Evolutionary conservation across 1,140 invertebrate species (phyloP).

Genomic region (Chelonus insularis): DNA sequence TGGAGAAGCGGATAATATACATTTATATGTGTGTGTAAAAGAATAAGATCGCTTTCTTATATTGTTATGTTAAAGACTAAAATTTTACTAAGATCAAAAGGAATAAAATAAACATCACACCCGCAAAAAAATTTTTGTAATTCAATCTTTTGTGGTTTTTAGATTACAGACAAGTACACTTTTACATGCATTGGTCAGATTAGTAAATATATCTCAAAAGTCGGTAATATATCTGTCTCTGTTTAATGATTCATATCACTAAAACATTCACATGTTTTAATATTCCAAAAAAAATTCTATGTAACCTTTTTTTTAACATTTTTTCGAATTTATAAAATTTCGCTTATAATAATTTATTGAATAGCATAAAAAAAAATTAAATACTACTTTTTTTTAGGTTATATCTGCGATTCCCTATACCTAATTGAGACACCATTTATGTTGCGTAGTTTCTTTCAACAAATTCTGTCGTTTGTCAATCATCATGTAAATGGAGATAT

Average conservation of each 20-base stretch:
- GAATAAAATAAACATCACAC: conserved; percentile 5
- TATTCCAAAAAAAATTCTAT: too few relatives aligned
- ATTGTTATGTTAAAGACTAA: neutral
- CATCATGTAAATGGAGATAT: too few relatives aligned
- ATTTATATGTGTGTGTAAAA: neutral
- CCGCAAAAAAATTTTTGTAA: conserved; percentile 6
- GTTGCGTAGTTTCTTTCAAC: too few relatives aligned
- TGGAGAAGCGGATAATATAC: neutral
- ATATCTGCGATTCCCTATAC: too few relatives aligned
- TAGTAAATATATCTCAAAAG: conserved; percentile 17
- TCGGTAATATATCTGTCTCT: conserved; percentile 15
- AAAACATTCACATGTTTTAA: too few relatives aligned
- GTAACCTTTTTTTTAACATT: too few relatives aligned
- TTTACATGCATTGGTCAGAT: conserved; percentile 8
- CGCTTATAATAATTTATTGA: too few relatives aligned
- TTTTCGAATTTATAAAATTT: too few relatives aligned
- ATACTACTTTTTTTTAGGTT: too few relatives aligned
- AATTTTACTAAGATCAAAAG: conserved; percentile 1
- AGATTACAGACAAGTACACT: conserved; percentile 8
- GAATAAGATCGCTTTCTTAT: neutral
- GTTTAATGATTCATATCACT: conserved; percentile 12
- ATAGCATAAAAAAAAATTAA: too few relatives aligned
- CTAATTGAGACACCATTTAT: too few relatives aligned
- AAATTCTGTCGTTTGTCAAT: too few relatives aligned
- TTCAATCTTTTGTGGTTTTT: conserved; percentile 7